Evolutionary conservation across 2,888 invertebrate genomes (phyloP), one percentile per base, ranked within the genome.

Genomic region (Ceriagrion tenellum): DNA sequence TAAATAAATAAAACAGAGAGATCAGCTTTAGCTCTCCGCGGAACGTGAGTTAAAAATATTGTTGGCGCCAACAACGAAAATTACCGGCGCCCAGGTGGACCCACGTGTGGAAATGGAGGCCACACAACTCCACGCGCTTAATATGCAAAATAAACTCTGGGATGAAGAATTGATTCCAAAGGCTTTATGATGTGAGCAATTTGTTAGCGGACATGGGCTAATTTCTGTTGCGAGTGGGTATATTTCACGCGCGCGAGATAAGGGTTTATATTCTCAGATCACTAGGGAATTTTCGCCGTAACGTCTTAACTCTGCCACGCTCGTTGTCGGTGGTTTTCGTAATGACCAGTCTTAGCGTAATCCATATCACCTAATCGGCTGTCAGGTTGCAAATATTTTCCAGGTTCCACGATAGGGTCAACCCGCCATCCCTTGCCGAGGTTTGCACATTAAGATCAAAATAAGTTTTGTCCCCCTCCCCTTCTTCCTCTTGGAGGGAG

Each of bases 1-100:
- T 47, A 93, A 55, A 93, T 93, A 69, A 74, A 93, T 93, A 47
- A 93, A 47, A 26, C 26, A n/a, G 47, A 47, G 59, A 59, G 59
- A 63, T 20, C 59, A 40, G 63, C 91, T n/a, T 69, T 69, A 47
- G 47, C 47, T 69, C 35, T 69, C 1, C n/a, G n/a, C 69, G 69
- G 40, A 47, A 30, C 40, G 18, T 16, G 47, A 74, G 59, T 40
- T 93, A 47, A 55, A 93, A 93, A 74, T 93, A 93, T 93, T 74
- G 63, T n/a, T 69, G 55, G 69, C 47, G 47, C 63, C 35, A 47
- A 47, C 47, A 74, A 74, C 93, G 63, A 93, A 69, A 69, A 69
- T 69, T 81, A 81, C 35, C 16, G 30, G 26, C 81, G 35, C 35
- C 69, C 59, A 59, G 59, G 59, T 1, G 59, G 12, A 59, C 35